A percentile compares a stretch with the other conserved stretches of the same genome.
phyloP scores from a whole-genome alignment of 2,888 invertebrate genomes.

The Griposia aprilina region DNA sequence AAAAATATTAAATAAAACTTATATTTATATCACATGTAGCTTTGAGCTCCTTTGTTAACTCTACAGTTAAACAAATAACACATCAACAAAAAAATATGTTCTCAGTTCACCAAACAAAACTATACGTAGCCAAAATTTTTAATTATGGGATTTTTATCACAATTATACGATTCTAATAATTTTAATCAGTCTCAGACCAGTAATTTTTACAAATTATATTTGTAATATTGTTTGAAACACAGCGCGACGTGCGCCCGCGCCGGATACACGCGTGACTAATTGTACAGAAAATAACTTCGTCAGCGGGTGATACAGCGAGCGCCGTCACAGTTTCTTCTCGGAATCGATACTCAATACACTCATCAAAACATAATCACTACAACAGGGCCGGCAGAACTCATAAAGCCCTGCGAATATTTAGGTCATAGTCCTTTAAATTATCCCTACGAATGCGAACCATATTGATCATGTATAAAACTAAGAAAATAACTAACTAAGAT shows the following conservation, averaged over 20 bases:
- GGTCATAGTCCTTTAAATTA: conserved; percentile 31
- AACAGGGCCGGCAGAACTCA: conserved; percentile 6
- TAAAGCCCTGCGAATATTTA: conserved; percentile 34
- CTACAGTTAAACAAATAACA: background rate
- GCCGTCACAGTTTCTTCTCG: conserved; percentile 86
- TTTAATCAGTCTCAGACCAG: conserved; percentile 33
- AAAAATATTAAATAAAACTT: background rate
- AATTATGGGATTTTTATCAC: conserved; percentile 10
- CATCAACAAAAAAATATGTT: background rate
- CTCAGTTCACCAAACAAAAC: background rate
- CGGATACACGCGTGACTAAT: conserved; percentile 90
- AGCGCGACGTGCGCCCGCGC: conserved; percentile 80
- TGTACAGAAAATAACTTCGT: conserved; percentile 90
- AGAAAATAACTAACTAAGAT: conserved; percentile 9
- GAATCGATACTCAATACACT: conserved; percentile 82
- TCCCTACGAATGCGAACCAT: background rate
- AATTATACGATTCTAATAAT: conserved; percentile 12
- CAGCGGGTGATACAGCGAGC: conserved; percentile 87
- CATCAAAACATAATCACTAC: conserved; percentile 59
- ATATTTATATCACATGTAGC: conserved; percentile 14
- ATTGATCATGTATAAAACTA: background rate
- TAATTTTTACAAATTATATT: conserved; percentile 46
- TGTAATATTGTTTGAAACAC: conserved; percentile 40
- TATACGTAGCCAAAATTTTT: background rate
- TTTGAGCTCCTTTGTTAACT: conserved; percentile 35